These are phyloP conservation scores for Oncopodura yosiiana DNA, from an alignment of 1,140 invertebrate genomes.

Conservation along the genomic window DNA sequence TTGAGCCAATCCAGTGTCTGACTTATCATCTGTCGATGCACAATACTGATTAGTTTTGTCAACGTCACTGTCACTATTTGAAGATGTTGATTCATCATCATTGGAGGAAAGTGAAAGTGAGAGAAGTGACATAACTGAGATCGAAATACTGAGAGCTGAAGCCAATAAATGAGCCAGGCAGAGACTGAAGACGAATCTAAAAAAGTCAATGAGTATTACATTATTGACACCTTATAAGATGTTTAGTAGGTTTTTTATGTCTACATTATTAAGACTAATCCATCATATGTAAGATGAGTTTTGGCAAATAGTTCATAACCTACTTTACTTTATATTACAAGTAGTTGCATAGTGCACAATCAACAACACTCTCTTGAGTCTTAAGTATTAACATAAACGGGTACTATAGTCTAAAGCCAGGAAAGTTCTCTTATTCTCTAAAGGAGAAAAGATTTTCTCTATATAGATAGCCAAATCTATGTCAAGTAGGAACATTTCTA, in stretches of 20 bases:
- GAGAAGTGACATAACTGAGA: slow-evolving; percentile 22
- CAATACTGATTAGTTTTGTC: neutral
- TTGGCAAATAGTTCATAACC: neutral
- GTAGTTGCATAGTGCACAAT: neutral
- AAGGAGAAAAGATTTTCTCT: too few relatives aligned
- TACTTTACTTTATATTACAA: neutral
- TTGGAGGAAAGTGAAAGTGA: neutral
- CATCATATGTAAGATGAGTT: neutral
- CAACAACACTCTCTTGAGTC: neutral
- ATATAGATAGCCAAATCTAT: too few relatives aligned
- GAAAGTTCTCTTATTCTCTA: too few relatives aligned
- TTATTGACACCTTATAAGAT: too few relatives aligned
- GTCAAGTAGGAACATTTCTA: too few relatives aligned
- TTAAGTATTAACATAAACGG: too few relatives aligned
- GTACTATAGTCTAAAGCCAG: too few relatives aligned
- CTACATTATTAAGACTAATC: slow-evolving; percentile 1
- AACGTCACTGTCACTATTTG: neutral
- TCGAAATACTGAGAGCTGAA: slow-evolving; percentile 22
- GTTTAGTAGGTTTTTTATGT: neutral
- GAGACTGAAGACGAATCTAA: slow-evolving; percentile 31
- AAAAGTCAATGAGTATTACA: neutral
- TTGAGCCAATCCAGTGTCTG: slow-evolving; percentile 5
- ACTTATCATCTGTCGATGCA: neutral
- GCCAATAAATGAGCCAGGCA: slow-evolving; percentile 21
- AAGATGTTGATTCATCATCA: neutral